Evolutionary conservation across 2,888 invertebrate species (phyloP), one percentile per base, ranked within the genome.

Genomic region (Junonia oenone): DNA sequence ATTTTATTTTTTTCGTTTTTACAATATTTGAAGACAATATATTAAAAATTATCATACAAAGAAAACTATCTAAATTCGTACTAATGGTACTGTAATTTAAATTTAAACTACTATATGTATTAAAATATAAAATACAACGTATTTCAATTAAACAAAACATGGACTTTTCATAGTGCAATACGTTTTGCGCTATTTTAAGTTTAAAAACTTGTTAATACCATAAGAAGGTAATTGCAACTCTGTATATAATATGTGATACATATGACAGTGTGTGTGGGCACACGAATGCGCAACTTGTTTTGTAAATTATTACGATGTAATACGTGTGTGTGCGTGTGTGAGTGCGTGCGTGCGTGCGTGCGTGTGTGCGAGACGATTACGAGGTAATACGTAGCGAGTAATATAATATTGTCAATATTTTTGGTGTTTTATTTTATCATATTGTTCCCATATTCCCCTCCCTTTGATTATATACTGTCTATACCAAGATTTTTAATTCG

Each of bases 361-460:
- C n/a, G 51, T 33, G 51, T 19, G 38, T 40, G n/a, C n/a, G n/a
- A n/a, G 19, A 40, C 38, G 37, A 57, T 55, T 56, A 60, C 27
- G 35, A 55, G 51, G 45, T 29, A 48, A 50, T 33, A 29, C 17
- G 33, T 61, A 63, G 63, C 49, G 48, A 51, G 55, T 61, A 61
- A 61, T 61, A 63, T 59, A 63, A 63, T 53, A 62, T 63, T 63
- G 61, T 59, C 55, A 47, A 55, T 50, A 52, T 38, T 11, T 14
- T n/a, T 17, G 14, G 13, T 45, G 52, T 17, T 14, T 56, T 55
- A 57, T 55, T 51, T 56, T 52, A 55, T 26, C 15, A 8, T 29
- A 27, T 35, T 29, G 11, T 40, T 8, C 9, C 2, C 11, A 9
- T 49, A 17, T 2, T 5, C 13, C n/a, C n/a, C n/a, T n/a, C n/a